These are phyloP conservation scores for Agrochola lychnidis DNA, from an alignment of 2,888 invertebrate genomes.

Conservation along the genomic window DNA sequence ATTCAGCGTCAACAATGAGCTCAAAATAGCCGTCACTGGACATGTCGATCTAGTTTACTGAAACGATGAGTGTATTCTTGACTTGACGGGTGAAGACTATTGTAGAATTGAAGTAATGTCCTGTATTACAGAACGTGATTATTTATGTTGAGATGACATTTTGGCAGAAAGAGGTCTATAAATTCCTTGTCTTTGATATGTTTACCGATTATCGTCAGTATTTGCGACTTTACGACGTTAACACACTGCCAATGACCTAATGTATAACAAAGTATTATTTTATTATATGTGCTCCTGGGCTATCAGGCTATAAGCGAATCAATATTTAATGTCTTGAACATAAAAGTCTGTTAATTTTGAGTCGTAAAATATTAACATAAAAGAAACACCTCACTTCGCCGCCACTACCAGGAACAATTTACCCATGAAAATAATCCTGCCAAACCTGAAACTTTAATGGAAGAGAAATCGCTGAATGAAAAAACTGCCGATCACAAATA, in stretches of 20 bases:
- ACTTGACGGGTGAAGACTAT: constrained; percentile 37
- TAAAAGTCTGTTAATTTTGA: constrained; percentile 8
- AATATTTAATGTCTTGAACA: not conserved
- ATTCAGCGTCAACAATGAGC: constrained; percentile 62
- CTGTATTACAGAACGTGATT: not conserved
- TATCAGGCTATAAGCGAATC: not conserved
- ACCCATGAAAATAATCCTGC: constrained; percentile 19
- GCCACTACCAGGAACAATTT: constrained; percentile 22
- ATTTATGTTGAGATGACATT: not conserved
- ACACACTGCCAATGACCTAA: not conserved
- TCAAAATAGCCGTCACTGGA: constrained; percentile 65
- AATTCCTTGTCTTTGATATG: not conserved
- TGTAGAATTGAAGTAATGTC: not conserved
- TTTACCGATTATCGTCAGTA: not conserved
- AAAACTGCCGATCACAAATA: constrained; percentile 43
- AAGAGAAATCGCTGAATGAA: constrained; percentile 59
- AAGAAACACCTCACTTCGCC: constrained; percentile 16
- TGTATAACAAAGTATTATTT: constrained; percentile 13
- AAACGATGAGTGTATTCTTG: constrained; percentile 40
- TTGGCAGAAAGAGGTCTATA: not conserved
- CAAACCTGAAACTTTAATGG: constrained; percentile 33
- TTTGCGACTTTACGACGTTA: not conserved
- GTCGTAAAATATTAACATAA: constrained; percentile 16
- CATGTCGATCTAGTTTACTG: constrained; percentile 60
- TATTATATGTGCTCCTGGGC: not conserved